Percentiles rank a stretch among this genome's conserved stretches.
Conservation (phyloP, 2,797 vertebrate genomes). For the Phoeniculus purpureus region DNA sequence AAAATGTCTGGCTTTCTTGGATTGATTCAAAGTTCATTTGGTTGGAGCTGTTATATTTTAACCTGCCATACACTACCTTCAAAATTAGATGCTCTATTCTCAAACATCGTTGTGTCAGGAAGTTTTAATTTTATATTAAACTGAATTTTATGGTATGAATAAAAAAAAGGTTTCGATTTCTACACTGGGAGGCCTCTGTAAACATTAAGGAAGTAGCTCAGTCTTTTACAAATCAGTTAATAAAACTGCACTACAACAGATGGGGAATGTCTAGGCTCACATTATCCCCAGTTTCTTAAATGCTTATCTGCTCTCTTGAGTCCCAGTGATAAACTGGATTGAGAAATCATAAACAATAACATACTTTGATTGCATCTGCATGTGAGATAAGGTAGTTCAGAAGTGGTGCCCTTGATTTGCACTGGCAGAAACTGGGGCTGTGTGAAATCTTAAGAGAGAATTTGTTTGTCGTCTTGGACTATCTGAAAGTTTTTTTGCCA, state of each 20-base stretch:
- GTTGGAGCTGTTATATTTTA: neutral
- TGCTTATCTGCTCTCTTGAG: slow-evolving; percentile 45
- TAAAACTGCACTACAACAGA: slow-evolving; percentile 46
- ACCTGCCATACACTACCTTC: neutral
- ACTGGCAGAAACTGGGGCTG: neutral
- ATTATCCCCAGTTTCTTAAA: slow-evolving; percentile 57
- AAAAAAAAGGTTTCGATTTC: neutral
- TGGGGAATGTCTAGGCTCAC: slow-evolving; percentile 50
- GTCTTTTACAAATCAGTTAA: slow-evolving; percentile 32
- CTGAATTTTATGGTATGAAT: neutral
- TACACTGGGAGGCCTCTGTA: neutral
- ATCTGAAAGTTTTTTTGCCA: neutral
- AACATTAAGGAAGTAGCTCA: neutral
- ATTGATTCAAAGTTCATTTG: slow-evolving; percentile 6
- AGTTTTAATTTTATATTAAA: neutral
- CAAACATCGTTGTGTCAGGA: neutral
- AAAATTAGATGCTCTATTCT: neutral
- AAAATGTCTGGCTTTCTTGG: neutral
- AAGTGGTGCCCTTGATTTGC: neutral
- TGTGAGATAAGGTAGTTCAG: slow-evolving; percentile 2
- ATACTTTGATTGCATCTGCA: neutral
- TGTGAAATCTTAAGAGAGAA: neutral
- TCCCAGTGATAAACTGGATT: slow-evolving; percentile 27
- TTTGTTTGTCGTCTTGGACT: neutral
- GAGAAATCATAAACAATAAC: slow-evolving; percentile 31